Percentiles rank a stretch among this genome's conserved stretches.
These are phyloP conservation scores for Tetrao urogallus DNA, from an alignment of 2,113 vertebrate genomes.

Conservation along the genomic window DNA sequence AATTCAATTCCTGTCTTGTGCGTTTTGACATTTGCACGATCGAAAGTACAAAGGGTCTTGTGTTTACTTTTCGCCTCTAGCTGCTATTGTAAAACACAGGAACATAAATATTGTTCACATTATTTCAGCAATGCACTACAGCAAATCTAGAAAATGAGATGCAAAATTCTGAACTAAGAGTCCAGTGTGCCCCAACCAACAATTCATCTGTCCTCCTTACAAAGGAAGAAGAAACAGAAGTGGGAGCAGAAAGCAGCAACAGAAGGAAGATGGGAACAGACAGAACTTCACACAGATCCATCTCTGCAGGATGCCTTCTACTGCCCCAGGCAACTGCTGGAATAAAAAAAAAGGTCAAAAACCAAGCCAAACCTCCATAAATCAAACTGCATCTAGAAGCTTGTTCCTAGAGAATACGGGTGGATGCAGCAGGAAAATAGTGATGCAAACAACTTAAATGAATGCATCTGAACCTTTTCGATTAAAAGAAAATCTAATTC, in stretches of 20 bases:
- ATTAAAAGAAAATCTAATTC: constrained; percentile 7
- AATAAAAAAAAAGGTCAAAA: neutral
- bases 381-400: accelerated
- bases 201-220: neutral
- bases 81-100: constrained; percentile 12
- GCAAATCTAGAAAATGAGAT: neutral
- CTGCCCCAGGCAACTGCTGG: neutral
- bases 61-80: neutral
- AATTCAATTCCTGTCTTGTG: neutral
- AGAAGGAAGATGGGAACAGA: neutral
- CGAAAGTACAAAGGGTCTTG: neutral
- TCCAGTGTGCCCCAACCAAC: neutral
- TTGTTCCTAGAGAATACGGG: neutral
- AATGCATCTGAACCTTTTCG: neutral
- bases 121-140: neutral
- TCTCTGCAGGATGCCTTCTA: neutral
- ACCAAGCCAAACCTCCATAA: neutral
- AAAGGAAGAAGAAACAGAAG: neutral
- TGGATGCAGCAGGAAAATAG: neutral
- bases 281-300: accelerated
- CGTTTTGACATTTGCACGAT: neutral
- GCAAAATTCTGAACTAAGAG: neutral
- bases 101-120: neutral
- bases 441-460: neutral
- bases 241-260: neutral